phyloP scores from a whole-genome alignment of 2,888 invertebrate genomes.

The Lacanobia oleracea region DNA sequence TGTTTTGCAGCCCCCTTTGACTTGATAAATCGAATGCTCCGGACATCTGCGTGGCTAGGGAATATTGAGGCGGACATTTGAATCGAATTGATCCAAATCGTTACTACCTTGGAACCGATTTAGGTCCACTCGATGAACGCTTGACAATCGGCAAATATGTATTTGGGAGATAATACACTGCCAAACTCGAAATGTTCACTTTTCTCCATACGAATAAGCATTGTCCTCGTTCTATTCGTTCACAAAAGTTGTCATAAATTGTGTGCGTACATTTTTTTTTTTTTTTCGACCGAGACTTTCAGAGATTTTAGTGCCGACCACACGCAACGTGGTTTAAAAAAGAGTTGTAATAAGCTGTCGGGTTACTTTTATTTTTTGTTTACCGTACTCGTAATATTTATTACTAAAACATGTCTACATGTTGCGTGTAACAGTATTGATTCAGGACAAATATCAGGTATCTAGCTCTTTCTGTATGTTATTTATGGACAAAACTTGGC shows the following conservation, averaged over 20 bases:
- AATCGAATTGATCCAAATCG: constrained; percentile 40
- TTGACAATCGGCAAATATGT: constrained; percentile 38
- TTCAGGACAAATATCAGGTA: constrained; percentile 48
- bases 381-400: constrained; percentile 41
- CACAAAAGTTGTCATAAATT: constrained; percentile 9
- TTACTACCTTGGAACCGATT: constrained; percentile 1
- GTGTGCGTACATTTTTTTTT: not conserved
- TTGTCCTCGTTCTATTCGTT: too few species aligned
- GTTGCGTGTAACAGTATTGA: constrained; percentile 57
- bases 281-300: constrained; percentile 3
- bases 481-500: constrained; percentile 56
- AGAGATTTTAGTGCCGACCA: not conserved
- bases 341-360: not conserved
- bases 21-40: constrained; percentile 57
- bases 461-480: constrained; percentile 40
- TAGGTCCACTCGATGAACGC: constrained; percentile 8
- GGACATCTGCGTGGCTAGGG: constrained; percentile 50
- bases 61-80: constrained; percentile 57
- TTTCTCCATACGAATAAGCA: not conserved
- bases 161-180: not conserved
- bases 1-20: constrained; percentile 41
- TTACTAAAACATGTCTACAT: constrained; percentile 41
- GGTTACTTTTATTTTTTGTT: not conserved
- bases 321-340: constrained; percentile 25
- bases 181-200: not conserved